Percentiles rank a stretch among this genome's conserved stretches.
Conservation (phyloP, 2,797 vertebrate species). For the Antrozous pallidus region DNA sequence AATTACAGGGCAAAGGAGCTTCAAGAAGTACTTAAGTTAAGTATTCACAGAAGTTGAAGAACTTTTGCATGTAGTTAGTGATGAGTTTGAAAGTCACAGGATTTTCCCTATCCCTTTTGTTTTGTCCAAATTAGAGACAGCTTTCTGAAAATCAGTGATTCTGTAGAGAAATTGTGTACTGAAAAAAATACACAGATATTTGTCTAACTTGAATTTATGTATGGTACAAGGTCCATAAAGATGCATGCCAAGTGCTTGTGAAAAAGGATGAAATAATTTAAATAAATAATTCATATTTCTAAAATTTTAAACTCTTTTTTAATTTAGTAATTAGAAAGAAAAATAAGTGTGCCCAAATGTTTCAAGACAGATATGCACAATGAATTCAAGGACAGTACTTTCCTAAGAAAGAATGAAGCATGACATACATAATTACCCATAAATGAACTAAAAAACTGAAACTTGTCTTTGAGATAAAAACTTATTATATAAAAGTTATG, state of each 20-base stretch:
- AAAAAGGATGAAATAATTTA: conserved; percentile 5
- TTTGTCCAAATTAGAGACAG: background rate
- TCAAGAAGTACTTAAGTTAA: background rate
- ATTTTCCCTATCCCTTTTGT: background rate
- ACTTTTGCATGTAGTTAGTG: background rate
- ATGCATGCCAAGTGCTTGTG: background rate
- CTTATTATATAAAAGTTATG: background rate
- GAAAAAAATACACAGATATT: background rate
- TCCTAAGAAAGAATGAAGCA: background rate
- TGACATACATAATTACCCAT: background rate
- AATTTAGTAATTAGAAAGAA: background rate
- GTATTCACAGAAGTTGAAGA: background rate
- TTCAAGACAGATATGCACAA: background rate
- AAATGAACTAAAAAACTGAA: background rate
- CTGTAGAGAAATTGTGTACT: background rate
- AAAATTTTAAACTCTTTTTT: background rate
- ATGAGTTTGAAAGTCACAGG: background rate
- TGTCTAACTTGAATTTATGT: background rate
- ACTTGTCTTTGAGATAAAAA: background rate
- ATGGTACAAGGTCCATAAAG: background rate
- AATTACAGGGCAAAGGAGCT: background rate
- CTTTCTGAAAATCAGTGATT: background rate
- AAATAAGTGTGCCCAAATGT: background rate
- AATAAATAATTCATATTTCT: background rate
- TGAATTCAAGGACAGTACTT: background rate